Evolutionary conservation across 2,888 invertebrate species (phyloP), one percentile per base, ranked within the genome.

Genomic region (Alitta virens): DNA sequence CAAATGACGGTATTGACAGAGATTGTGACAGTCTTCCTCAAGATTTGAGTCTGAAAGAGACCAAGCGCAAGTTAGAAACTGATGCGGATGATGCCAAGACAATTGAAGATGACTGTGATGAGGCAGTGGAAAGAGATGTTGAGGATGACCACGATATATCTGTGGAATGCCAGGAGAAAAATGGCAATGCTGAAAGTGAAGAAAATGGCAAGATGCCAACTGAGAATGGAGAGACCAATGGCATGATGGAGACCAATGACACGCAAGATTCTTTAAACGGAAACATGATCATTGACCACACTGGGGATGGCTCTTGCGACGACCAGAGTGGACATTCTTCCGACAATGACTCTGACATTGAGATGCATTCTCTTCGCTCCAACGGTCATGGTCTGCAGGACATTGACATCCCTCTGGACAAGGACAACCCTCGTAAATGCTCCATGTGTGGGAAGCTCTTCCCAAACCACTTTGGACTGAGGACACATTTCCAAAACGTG

Each of bases 401-500:
- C 57, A 18, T 26, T 16, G 63, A 94, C 75, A 90, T 94, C 61
- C 94, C 95, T 40, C 87, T 94, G 63, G 94, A 95, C 79, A 90
- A 90, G 76, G 94, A 94, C 71, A 94, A 95, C 81, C 94, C 95
- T 0, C 86, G 91, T 42, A 88, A 91, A 72, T 97, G 96, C 82
- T 89, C 91, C 2, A 91, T 92, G 38, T 97, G 97, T 81, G 92
- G 92, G 7, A 94, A 94, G 83, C 87, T 91, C 76, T 96, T 95
- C 82, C 93, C 92, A 82, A 96, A 94, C 78, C 90, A 92, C 74
- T 94, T 94, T 78, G 91, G 92, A 56, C 89, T 95, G 25, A 95
- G 94, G 83, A 91, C 92, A 1, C 97, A 97, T 81, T 96, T 94
- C 82, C 94, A 94, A 85, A 95, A 92, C 82, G 91, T 93, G 12